phyloP scores from a whole-genome alignment of 2,888 invertebrate species.

The Diabrotica balteata region DNA sequence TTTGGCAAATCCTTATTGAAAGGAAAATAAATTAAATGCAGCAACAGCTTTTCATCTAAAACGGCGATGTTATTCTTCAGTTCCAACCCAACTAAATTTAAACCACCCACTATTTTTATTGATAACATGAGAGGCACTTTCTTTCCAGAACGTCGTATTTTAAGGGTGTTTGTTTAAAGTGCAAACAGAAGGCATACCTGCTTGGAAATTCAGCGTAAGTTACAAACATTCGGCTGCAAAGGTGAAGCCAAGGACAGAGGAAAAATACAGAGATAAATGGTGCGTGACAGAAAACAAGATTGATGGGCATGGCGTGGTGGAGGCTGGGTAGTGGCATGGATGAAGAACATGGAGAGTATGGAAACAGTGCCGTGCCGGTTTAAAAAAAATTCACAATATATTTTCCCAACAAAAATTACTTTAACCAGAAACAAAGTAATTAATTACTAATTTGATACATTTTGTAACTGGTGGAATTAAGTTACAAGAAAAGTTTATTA shows the following conservation, averaged over 20 bases:
- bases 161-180: conserved; percentile 42
- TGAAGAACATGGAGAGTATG: conserved; percentile 30
- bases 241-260: conserved; percentile 53
- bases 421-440: too few species aligned
- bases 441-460: too few species aligned
- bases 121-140: conserved; percentile 35
- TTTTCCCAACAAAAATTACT: too few species aligned
- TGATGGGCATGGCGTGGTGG: conserved; percentile 53
- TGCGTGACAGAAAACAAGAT: conserved; percentile 59
- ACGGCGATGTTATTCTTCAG: background rate
- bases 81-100: conserved; percentile 9
- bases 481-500: too few species aligned
- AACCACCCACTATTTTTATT: conserved; percentile 23
- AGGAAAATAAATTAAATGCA: too few species aligned
- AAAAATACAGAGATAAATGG: conserved; percentile 61
- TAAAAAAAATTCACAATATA: too few species aligned
- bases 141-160: conserved; percentile 36
- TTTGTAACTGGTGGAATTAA: too few species aligned
- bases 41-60: too few species aligned
- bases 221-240: conserved; percentile 49
- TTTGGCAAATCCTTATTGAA: too few species aligned
- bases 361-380: conserved; percentile 7
- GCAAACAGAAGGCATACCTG: conserved; percentile 47
- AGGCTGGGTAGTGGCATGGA: conserved; percentile 36
- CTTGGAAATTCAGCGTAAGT: conserved; percentile 44